Evolutionary conservation across 2,797 vertebrate genomes (phyloP).

Genomic region (Coendou prehensilis): DNA sequence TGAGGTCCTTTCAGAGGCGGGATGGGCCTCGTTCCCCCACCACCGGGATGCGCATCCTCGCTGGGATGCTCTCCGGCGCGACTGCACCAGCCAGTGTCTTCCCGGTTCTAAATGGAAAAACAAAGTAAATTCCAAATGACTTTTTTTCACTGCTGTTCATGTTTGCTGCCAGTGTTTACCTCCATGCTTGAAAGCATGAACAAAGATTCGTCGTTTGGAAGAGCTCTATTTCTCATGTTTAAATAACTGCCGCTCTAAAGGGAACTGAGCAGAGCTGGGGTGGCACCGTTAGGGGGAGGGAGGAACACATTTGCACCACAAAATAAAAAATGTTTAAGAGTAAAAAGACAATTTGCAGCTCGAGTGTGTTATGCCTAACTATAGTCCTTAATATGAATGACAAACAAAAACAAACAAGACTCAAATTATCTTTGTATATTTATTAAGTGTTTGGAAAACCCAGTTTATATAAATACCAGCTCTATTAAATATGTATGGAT

Average conservation of each 20-base stretch:
- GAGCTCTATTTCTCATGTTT: slow-evolving; percentile 64
- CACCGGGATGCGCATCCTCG: not conserved
- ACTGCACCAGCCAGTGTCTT: not conserved
- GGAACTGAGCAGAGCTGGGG: not conserved
- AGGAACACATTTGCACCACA: slow-evolving; percentile 2
- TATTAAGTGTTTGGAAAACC: slow-evolving; percentile 53
- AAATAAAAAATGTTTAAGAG: slow-evolving; percentile 10
- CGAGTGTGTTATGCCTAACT: not conserved
- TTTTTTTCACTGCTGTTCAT: slow-evolving; percentile 44
- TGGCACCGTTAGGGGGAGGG: not conserved
- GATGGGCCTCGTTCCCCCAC: not conserved
- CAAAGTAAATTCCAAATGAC: slow-evolving; percentile 75
- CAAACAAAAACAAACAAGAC: slow-evolving; percentile 29
- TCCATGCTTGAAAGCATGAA: slow-evolving; percentile 78
- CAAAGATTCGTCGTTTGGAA: slow-evolving; percentile 74
- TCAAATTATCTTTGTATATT: slow-evolving; percentile 53
- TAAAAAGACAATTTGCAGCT: slow-evolving; percentile 13
- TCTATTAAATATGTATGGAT: slow-evolving; percentile 57
- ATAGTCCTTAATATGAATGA: slow-evolving; percentile 26
- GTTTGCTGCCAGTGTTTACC: slow-evolving; percentile 80
- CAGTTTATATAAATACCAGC: slow-evolving; percentile 52
- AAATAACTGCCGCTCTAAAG: slow-evolving; percentile 66
- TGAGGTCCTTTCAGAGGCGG: not conserved
- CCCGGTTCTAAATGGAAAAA: slow-evolving; percentile 66
- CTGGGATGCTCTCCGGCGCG: not conserved